Conservation (phyloP, 2,113 vertebrate genomes). For the Chaetodon trifascialis region DNA sequence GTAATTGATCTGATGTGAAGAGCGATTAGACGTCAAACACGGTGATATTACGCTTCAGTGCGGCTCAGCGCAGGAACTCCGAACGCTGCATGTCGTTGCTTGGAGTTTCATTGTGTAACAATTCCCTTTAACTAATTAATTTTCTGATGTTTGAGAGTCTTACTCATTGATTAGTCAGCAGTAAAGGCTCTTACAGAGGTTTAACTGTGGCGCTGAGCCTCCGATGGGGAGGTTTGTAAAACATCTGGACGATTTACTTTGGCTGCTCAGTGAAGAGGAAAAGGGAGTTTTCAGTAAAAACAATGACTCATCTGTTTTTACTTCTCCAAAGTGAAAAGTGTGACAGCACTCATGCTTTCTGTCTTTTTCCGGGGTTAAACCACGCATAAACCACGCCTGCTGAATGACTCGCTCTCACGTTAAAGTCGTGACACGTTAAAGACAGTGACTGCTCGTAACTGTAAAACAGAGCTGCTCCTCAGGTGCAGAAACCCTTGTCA, state of each 20-base stretch:
- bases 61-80: background rate
- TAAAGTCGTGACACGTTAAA: too few relatives aligned
- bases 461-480: too few relatives aligned
- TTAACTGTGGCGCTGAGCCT: background rate
- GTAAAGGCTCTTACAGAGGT: background rate
- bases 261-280: background rate
- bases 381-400: background rate
- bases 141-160: background rate
- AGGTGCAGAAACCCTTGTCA: too few relatives aligned
- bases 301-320: slow-evolving; percentile 11
- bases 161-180: background rate
- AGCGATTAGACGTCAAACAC: background rate
- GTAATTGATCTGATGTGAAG: background rate
- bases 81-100: background rate
- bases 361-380: background rate
- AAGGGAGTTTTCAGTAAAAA: background rate
- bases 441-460: too few relatives aligned
- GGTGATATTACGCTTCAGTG: background rate
- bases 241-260: background rate
- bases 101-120: background rate
- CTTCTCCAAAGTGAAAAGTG: slow-evolving; percentile 12
- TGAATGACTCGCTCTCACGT: background rate
- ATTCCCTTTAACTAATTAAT: background rate
- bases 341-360: background rate
- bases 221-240: background rate